Conservation (phyloP, 2,888 invertebrate genomes). For the Esperia sulphurella region DNA sequence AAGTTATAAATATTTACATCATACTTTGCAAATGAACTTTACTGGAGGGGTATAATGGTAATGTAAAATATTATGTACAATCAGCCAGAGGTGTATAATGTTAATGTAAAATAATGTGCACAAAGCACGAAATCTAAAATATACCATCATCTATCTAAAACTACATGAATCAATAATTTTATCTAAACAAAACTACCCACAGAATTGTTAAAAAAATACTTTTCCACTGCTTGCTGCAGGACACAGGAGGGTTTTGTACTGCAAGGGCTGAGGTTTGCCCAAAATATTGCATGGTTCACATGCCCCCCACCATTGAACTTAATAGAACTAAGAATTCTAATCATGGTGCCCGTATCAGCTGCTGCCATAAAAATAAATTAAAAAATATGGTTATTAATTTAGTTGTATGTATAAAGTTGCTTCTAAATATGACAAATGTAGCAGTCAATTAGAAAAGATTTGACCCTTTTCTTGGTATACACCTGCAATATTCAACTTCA, state of each 20-base stretch:
- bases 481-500: too few species aligned
- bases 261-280: conserved; percentile 91
- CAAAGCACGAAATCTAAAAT: too few species aligned
- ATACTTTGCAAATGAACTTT: too few species aligned
- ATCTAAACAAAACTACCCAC: conserved; percentile 10
- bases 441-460: too few species aligned
- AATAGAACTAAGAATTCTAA: conserved; percentile 88
- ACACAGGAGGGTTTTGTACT: conserved; percentile 77
- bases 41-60: too few species aligned
- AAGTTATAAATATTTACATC: too few species aligned
- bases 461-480: too few species aligned
- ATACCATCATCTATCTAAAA: too few species aligned
- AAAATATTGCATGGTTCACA: conserved; percentile 97
- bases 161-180: too few species aligned
- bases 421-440: conserved; percentile 3
- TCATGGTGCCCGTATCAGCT: conserved; percentile 85
- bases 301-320: conserved; percentile 99
- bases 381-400: conserved; percentile 1
- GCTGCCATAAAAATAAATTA: conserved; percentile 35
- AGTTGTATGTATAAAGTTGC: neutral
- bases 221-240: conserved; percentile 61
- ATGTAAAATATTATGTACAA: too few species aligned
- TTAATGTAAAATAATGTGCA: too few species aligned
- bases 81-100: too few species aligned
- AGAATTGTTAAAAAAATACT: conserved; percentile 42